Evolutionary conservation across 2,888 invertebrate species (phyloP).

Genomic region (Spilarctia lutea): DNA sequence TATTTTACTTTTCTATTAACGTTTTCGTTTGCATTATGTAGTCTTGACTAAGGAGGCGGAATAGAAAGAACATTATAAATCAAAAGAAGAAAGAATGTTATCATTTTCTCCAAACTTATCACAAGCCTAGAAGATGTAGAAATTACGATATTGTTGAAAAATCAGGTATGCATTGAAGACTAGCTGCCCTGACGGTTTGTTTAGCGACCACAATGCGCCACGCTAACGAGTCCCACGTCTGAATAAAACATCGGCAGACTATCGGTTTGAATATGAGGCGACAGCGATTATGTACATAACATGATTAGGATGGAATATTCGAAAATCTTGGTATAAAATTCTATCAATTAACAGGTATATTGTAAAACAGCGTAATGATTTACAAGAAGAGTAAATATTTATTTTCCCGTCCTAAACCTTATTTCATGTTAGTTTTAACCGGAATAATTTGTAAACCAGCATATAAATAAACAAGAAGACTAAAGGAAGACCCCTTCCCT

Average conservation of each 20-base stretch:
- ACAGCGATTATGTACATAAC: slow-evolving; percentile 41
- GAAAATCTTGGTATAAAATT: not conserved
- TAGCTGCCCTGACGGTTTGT: slow-evolving; percentile 75
- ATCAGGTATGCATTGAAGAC: slow-evolving; percentile 71
- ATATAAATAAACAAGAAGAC: no score
- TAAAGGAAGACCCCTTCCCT: no score
- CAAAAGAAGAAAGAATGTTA: no score
- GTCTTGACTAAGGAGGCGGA: no score
- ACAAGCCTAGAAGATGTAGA: slow-evolving; percentile 21
- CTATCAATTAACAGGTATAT: not conserved
- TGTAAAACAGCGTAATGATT: not conserved
- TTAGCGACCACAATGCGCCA: slow-evolving; percentile 81
- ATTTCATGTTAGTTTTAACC: no score
- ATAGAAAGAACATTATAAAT: not conserved
- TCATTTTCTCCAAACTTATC: slow-evolving; percentile 32
- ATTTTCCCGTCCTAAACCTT: no score
- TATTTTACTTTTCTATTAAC: no score
- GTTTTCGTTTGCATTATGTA: no score
- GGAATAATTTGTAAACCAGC: no score
- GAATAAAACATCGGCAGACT: slow-evolving; percentile 81
- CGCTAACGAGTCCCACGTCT: slow-evolving; percentile 82
- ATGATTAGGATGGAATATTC: not conserved
- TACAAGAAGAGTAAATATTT: no score
- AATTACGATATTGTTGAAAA: slow-evolving; percentile 62
- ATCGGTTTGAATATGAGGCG: slow-evolving; percentile 49